phyloP scores from a whole-genome alignment of 2,888 invertebrate species.

The Orthosia incerta region DNA sequence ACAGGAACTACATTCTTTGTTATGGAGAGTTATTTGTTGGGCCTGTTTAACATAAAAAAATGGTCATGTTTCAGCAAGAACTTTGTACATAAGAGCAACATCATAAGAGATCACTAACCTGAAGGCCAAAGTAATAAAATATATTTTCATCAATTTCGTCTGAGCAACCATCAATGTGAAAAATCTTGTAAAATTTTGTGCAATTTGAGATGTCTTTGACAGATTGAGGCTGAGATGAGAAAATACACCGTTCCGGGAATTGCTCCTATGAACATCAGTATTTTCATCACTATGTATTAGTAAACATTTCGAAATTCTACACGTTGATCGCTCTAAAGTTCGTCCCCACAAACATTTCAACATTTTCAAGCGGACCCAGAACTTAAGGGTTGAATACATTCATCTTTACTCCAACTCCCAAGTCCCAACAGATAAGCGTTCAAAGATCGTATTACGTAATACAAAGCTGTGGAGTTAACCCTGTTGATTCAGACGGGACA shows the following conservation, averaged over 20 bases:
- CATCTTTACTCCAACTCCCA: constrained; percentile 43
- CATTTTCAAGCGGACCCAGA: constrained; percentile 28
- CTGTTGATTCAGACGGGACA: constrained; percentile 67
- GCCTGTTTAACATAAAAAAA: constrained; percentile 20
- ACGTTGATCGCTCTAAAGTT: neutral
- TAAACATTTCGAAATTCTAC: neutral
- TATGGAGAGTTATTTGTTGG: constrained; percentile 2
- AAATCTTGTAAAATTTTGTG: neutral
- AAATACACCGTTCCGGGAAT: too few relatives aligned
- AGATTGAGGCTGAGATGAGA: too few relatives aligned
- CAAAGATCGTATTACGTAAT: constrained; percentile 57
- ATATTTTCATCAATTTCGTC: neutral
- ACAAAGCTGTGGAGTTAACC: constrained; percentile 63
- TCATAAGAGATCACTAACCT: too few relatives aligned
- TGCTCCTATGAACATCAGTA: too few relatives aligned
- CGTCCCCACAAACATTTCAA: constrained; percentile 32
- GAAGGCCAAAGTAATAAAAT: too few relatives aligned
- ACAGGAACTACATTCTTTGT: constrained; percentile 37
- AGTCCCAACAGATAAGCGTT: constrained; percentile 47
- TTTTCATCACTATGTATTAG: neutral
- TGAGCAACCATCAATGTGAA: neutral
- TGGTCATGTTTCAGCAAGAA: neutral
- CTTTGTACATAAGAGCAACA: neutral
- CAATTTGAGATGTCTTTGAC: too few relatives aligned
- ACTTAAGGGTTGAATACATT: constrained; percentile 49